Conservation (phyloP, 2,797 vertebrate genomes). For the Pyrocephalus nanus region DNA sequence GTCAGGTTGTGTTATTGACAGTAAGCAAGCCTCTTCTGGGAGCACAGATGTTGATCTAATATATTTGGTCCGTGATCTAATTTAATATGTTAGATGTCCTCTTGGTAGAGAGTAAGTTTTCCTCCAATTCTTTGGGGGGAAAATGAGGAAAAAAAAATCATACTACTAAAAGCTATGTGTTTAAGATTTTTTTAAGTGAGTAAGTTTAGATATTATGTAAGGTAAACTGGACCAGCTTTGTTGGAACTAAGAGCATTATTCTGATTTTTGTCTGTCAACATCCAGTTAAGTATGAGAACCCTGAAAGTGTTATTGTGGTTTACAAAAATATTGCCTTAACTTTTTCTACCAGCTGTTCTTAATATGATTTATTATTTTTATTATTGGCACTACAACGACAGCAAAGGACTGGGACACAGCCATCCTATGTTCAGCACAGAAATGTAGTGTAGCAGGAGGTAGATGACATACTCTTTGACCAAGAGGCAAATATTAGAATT, state of each 20-base stretch:
- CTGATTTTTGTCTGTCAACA: not conserved
- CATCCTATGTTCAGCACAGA: not conserved
- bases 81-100: conserved; percentile 42
- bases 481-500: not conserved
- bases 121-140: not conserved
- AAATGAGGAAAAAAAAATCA: not conserved
- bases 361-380: not conserved
- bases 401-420: not conserved
- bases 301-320: not conserved
- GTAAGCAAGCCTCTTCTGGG: conserved; percentile 44
- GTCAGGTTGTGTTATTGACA: conserved; percentile 39
- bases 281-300: not conserved
- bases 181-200: not conserved
- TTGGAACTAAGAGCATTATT: not conserved
- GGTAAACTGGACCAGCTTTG: not conserved
- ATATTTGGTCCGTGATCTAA: conserved; percentile 37
- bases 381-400: not conserved
- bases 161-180: not conserved
- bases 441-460: not conserved
- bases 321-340: not conserved
- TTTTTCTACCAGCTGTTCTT: not conserved
- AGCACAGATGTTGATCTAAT: conserved; percentile 56
- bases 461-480: not conserved
- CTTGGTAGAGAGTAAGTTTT: conserved; percentile 26
- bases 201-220: not conserved